Percentiles rank a stretch among this genome's conserved stretches.
Evolutionary conservation across 2,888 invertebrate genomes (phyloP).

Genomic region (Cheilosia impressa): DNA sequence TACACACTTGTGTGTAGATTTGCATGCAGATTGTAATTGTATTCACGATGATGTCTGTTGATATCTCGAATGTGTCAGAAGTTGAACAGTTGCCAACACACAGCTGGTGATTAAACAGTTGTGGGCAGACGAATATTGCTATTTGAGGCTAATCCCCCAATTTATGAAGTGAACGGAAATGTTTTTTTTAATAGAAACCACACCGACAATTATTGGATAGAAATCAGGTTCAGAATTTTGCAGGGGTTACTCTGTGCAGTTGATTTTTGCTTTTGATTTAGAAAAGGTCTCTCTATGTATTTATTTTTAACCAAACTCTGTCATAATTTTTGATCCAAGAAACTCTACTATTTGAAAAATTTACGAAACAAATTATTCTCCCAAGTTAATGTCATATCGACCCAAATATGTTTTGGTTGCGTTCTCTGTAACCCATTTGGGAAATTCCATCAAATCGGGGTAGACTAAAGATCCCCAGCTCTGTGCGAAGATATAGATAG

Average conservation of each 20-base stretch:
- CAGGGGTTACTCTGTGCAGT: too few relatives aligned
- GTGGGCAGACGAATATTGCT: background rate
- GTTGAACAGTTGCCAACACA: slow-evolving; percentile 13
- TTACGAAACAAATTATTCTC: too few relatives aligned
- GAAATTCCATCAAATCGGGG: slow-evolving; percentile 25
- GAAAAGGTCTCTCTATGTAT: too few relatives aligned
- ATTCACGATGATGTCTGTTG: slow-evolving; percentile 6
- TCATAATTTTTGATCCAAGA: too few relatives aligned
- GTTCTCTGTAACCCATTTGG: slow-evolving; percentile 20
- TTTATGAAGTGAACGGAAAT: background rate
- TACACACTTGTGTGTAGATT: slow-evolving; percentile 16
- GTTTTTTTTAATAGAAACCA: background rate
- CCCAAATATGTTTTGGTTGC: too few relatives aligned
- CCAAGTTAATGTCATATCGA: too few relatives aligned
- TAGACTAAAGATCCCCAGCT: slow-evolving; percentile 17
- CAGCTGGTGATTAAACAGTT: background rate
- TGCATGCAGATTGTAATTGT: slow-evolving; percentile 20
- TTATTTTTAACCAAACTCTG: too few relatives aligned
- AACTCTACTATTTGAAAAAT: too few relatives aligned
- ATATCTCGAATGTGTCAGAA: slow-evolving; percentile 4
- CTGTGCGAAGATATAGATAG: slow-evolving; percentile 39
- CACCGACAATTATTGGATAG: background rate
- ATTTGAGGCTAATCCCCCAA: background rate
- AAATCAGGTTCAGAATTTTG: too few relatives aligned
- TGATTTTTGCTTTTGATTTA: too few relatives aligned